phyloP scores from a whole-genome alignment of 1,140 invertebrate genomes.

The Thalassaphorura encarpata region DNA sequence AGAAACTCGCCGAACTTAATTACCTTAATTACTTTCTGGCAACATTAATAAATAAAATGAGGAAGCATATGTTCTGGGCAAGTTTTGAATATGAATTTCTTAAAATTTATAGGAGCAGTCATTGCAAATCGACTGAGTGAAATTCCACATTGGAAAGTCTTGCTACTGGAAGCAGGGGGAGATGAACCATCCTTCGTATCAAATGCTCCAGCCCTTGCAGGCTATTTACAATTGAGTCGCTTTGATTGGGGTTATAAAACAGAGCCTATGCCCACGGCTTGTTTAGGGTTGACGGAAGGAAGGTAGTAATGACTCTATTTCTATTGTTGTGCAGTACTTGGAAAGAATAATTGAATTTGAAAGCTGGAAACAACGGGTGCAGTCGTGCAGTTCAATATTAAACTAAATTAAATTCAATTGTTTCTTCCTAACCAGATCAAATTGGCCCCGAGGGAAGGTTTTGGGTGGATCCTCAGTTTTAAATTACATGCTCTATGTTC shows the following conservation, averaged over 20 bases:
- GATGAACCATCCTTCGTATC: conserved; percentile 41
- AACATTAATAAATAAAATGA: background rate
- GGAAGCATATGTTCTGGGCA: background rate
- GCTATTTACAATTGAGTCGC: conserved; percentile 46
- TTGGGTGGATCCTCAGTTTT: conserved; percentile 72
- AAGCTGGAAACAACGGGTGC: too few relatives aligned
- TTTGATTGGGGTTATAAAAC: conserved; percentile 61
- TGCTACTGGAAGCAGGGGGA: conserved; percentile 50
- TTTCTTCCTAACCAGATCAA: conserved; percentile 35
- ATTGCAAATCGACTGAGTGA: conserved; percentile 41
- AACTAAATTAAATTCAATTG: too few relatives aligned
- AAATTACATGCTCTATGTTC: conserved; percentile 95
- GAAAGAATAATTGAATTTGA: too few relatives aligned
- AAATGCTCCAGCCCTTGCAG: conserved; percentile 40
- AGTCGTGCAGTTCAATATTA: conserved; percentile 85
- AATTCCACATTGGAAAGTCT: conserved; percentile 36
- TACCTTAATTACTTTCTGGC: too few relatives aligned
- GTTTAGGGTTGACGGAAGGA: conserved; percentile 38
- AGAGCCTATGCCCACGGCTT: conserved; percentile 50
- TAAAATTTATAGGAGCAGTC: conserved; percentile 38
- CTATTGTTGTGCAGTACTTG: background rate
- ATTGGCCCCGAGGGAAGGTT: conserved; percentile 52
- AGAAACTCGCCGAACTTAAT: too few relatives aligned
- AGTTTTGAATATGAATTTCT: background rate
- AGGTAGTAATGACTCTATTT: conserved; percentile 8